A percentile compares a stretch with the other conserved stretches of the same genome.
Conservation (phyloP, 2,888 invertebrate genomes). For the Heteromyza rotundicornis region DNA sequence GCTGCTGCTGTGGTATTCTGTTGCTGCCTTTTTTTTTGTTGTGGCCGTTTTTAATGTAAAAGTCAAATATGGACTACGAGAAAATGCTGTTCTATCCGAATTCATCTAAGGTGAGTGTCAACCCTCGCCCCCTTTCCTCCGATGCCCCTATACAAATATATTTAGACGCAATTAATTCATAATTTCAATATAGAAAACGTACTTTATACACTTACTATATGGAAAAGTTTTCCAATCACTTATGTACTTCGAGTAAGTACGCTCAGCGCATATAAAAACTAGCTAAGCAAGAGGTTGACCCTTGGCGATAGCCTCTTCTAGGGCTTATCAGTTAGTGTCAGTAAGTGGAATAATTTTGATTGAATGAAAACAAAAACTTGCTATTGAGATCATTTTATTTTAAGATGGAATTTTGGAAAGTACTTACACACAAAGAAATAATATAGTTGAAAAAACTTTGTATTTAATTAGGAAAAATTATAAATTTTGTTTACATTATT, state of each 20-base stretch:
- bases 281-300: background rate
- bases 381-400: too few relatives aligned
- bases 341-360: background rate
- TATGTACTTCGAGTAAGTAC: background rate
- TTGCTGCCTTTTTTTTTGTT: background rate
- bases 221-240: too few relatives aligned
- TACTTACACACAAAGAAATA: too few relatives aligned
- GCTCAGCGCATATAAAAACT: background rate
- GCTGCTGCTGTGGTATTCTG: background rate
- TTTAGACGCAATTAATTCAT: background rate
- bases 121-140: too few relatives aligned
- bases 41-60: background rate
- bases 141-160: too few relatives aligned
- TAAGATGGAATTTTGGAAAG: too few relatives aligned
- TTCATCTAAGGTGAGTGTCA: conserved; percentile 23
- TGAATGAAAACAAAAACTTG: background rate
- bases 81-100: conserved; percentile 43
- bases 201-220: background rate
- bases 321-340: background rate
- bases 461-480: too few relatives aligned
- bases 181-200: background rate
- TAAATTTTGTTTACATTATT: too few relatives aligned
- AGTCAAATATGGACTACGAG: conserved; percentile 50
- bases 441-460: too few relatives aligned
- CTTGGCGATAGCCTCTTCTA: background rate